A percentile compares a stretch with the other conserved stretches of the same genome.
phyloP scores from a whole-genome alignment of 92 coral and sea anemone species.

The Palythoa grandis region DNA sequence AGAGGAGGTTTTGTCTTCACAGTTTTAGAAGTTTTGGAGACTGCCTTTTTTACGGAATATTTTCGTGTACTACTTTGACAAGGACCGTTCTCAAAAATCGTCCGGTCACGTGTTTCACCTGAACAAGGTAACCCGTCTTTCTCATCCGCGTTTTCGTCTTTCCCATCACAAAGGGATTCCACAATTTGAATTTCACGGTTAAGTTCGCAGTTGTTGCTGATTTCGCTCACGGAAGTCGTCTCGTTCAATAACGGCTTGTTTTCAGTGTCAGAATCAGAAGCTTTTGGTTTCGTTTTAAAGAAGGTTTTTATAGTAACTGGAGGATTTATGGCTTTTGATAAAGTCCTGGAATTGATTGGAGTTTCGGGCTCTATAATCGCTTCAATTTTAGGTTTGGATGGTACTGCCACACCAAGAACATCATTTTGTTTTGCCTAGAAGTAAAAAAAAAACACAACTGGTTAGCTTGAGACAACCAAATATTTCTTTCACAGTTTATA shows the following conservation, averaged over 20 bases:
- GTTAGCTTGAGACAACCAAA: no score
- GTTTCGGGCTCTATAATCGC: conserved; percentile 71
- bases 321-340: conserved; percentile 86
- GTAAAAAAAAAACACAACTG: not conserved
- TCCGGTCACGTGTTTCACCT: conserved; percentile 4
- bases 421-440: conserved; percentile 76
- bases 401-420: conserved; percentile 58
- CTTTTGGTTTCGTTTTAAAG: conserved; percentile 65
- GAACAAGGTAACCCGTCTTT: not conserved
- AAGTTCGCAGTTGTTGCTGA: not conserved
- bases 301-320: conserved; percentile 87
- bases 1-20: conserved; percentile 47
- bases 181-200: not conserved
- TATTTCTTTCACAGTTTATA: no score
- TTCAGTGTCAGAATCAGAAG: not conserved
- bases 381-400: conserved; percentile 49
- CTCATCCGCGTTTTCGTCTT: conserved; percentile 29
- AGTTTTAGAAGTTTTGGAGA: not conserved
- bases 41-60: not conserved
- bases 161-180: not conserved
- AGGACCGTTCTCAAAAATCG: conserved; percentile 2
- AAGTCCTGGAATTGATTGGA: conserved; percentile 71
- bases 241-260: not conserved
- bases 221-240: not conserved
- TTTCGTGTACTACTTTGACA: not conserved